Evolutionary conservation across 1,140 invertebrate species (phyloP).

Genomic region (Linepithema humile): DNA sequence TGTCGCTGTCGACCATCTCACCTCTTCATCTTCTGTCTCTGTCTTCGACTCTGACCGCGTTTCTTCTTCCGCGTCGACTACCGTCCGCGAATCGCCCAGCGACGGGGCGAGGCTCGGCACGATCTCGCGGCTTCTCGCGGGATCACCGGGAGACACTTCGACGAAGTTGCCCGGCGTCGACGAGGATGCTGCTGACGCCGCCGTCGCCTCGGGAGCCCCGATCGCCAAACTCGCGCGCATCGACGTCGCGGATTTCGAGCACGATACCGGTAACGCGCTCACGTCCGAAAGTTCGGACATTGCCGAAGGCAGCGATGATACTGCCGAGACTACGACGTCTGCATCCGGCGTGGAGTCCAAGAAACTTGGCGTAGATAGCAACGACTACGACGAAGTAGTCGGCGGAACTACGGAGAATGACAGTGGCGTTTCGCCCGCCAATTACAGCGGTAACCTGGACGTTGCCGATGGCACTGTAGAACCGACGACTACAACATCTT

Average conservation of each 20-base stretch:
- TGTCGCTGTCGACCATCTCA: constrained; percentile 41
- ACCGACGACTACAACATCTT: neutral
- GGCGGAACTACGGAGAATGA: neutral
- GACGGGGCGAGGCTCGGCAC: neutral
- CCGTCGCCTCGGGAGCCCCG: neutral
- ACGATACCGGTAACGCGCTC: constrained; percentile 9
- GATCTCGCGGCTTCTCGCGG: neutral
- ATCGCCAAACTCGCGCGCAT: neutral
- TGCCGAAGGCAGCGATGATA: neutral
- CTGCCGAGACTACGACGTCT: neutral
- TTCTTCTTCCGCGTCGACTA: neutral
- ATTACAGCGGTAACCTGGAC: constrained; percentile 40
- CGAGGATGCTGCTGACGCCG: neutral
- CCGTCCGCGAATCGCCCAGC: neutral
- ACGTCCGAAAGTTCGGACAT: constrained; percentile 39
- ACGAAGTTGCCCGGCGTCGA: neutral
- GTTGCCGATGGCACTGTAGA: neutral
- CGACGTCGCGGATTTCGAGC: neutral
- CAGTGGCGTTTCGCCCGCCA: neutral
- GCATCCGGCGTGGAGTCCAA: neutral
- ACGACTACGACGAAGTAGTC: neutral
- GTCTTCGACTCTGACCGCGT: constrained; percentile 37
- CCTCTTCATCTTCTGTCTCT: constrained; percentile 52
- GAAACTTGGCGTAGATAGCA: constrained; percentile 4
- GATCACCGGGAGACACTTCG: neutral